Percentiles rank a stretch among this genome's conserved stretches.
These are phyloP conservation scores for Flabesymbios commensalis DNA, from an alignment of 2,888 invertebrate species.

Conservation along the genomic window DNA sequence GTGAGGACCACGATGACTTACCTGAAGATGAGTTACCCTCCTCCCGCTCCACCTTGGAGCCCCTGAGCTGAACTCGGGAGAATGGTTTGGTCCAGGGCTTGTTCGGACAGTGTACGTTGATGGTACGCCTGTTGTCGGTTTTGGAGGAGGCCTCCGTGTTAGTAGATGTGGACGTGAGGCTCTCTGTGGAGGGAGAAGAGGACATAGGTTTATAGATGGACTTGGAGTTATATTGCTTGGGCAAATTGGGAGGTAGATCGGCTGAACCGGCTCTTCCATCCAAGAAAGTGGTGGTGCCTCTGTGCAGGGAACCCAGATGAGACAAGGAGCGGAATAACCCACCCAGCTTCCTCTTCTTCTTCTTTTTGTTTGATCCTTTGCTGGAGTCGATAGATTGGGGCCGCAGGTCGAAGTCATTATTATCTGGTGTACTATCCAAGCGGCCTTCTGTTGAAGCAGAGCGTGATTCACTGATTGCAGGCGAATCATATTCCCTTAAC, in stretches of 20 bases:
- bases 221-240: too few relatives aligned
- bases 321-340: slow-evolving; percentile 10
- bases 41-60: slow-evolving; percentile 29
- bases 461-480: slow-evolving; percentile 1
- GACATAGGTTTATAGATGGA: slow-evolving; percentile 14
- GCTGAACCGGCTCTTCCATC: slow-evolving; percentile 4
- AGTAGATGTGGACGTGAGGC: background rate
- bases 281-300: background rate
- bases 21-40: slow-evolving; percentile 57
- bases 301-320: background rate
- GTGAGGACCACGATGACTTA: slow-evolving; percentile 18
- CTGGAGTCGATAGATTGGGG: background rate
- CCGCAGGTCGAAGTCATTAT: background rate
- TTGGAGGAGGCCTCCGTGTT: background rate
- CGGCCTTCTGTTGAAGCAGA: slow-evolving; percentile 26
- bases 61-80: slow-evolving; percentile 22
- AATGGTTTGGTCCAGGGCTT: slow-evolving; percentile 20
- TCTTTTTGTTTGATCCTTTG: background rate
- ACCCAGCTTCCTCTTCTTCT: background rate
- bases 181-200: slow-evolving; percentile 14
- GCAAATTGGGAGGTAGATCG: slow-evolving; percentile 1
- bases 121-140: background rate
- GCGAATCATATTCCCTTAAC: background rate
- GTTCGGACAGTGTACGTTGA: slow-evolving; percentile 11
- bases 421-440: slow-evolving; percentile 14